A percentile compares a stretch with the other conserved stretches of the same genome.
phyloP scores from a whole-genome alignment of 64 coral and sea anemone species.

The Pocillopora damicornis region DNA sequence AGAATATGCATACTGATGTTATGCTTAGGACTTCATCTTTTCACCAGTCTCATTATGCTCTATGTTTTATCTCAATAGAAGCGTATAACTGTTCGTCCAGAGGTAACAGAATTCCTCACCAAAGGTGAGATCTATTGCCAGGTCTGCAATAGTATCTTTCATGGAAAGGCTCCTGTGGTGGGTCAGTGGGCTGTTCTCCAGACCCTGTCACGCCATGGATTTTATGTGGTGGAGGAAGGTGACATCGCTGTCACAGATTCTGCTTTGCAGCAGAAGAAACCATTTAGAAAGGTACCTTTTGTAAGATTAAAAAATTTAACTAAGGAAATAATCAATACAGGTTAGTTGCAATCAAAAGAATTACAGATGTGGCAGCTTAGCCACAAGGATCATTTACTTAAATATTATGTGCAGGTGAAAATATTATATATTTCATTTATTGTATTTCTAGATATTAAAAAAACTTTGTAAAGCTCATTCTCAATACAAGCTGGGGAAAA shows the following conservation, averaged over 20 bases:
- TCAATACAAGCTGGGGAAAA: too few species aligned
- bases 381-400: too few species aligned
- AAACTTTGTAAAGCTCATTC: too few species aligned
- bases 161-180: constrained; percentile 43
- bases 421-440: too few species aligned
- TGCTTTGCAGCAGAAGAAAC: constrained; percentile 83
- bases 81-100: constrained; percentile 82
- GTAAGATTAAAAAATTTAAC: background rate
- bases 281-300: constrained; percentile 83
- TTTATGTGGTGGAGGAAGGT: constrained; percentile 93
- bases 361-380: too few species aligned
- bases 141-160: constrained; percentile 78
- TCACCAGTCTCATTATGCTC: too few species aligned
- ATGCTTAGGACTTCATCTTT: background rate
- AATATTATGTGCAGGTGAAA: too few species aligned
- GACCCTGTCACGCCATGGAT: constrained; percentile 76
- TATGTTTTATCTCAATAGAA: constrained; percentile 25
- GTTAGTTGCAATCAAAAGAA: too few species aligned
- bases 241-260: constrained; percentile 97
- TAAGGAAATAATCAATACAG: background rate
- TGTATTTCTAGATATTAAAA: too few species aligned
- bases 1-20: background rate
- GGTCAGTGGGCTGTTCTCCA: constrained; percentile 98
- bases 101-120: constrained; percentile 83
- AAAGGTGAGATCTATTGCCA: constrained; percentile 83